These are phyloP conservation scores for Characodon lateralis DNA, from an alignment of 2,797 vertebrate species.

Conservation along the genomic window DNA sequence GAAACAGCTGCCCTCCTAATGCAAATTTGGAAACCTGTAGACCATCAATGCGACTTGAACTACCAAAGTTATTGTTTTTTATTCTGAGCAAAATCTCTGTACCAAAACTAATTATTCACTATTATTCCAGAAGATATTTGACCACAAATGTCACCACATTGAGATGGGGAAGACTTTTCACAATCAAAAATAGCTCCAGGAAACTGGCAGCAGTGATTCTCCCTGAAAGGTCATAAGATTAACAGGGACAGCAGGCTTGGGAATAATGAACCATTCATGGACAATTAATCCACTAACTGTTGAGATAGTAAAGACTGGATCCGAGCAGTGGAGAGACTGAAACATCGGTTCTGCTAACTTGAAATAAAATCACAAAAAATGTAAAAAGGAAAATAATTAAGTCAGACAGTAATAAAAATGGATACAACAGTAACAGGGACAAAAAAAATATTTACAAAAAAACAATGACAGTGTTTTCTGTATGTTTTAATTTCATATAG, in stretches of 20 bases:
- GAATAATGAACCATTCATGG: neutral
- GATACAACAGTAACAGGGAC: too few species aligned
- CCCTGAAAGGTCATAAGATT: neutral
- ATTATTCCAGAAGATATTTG: neutral
- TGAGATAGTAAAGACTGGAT: neutral
- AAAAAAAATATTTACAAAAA: too few species aligned
- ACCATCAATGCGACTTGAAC: neutral
- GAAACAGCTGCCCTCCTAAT: too few species aligned
- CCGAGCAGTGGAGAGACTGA: neutral
- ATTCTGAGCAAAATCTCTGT: neutral
- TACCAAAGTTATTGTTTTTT: neutral
- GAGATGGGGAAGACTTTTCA: neutral
- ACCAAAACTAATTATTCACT: neutral
- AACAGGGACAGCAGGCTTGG: neutral
- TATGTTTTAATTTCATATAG: constrained; percentile 60
- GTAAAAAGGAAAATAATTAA: neutral
- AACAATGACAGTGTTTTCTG: constrained; percentile 33
- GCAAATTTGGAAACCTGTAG: neutral
- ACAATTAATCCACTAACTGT: neutral
- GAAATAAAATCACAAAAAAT: neutral
- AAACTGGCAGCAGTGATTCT: neutral
- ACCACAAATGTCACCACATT: neutral
- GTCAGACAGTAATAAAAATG: neutral
- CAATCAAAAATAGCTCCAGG: neutral
- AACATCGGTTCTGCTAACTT: neutral